phyloP scores from a whole-genome alignment of 2,797 vertebrate genomes.

The Enteromius afrohamiltoni region DNA sequence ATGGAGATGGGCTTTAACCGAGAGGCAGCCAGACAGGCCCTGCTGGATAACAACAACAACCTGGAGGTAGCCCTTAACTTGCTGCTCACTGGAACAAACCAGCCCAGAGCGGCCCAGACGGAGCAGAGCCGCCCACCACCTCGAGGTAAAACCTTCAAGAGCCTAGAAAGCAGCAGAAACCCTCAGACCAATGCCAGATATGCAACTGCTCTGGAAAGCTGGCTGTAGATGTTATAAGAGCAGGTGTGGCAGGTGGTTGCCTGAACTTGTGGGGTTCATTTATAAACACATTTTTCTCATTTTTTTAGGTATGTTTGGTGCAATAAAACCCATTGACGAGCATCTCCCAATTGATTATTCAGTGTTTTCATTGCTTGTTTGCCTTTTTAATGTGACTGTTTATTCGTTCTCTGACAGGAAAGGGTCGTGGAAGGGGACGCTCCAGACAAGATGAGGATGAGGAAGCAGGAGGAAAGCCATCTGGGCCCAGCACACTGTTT shows the following conservation, averaged over 20 bases:
- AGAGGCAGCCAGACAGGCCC: constrained; percentile 90
- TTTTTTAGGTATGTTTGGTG: background rate
- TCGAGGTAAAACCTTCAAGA: constrained; percentile 81
- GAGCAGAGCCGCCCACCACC: constrained; percentile 77
- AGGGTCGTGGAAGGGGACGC: constrained; percentile 87
- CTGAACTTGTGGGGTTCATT: background rate
- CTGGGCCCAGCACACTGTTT: constrained; percentile 96
- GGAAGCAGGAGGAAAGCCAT: constrained; percentile 88
- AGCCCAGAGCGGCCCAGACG: constrained; percentile 74
- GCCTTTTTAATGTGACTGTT: background rate
- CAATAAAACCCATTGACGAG: background rate
- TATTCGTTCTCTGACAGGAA: constrained; percentile 72
- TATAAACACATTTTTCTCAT: background rate
- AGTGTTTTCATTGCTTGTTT: background rate
- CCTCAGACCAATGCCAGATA: background rate
- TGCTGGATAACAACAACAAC: constrained; percentile 96
- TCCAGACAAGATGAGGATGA: constrained; percentile 91
- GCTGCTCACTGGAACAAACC: constrained; percentile 85
- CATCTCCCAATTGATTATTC: background rate
- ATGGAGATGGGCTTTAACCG: constrained; percentile 99
- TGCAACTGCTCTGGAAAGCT: background rate
- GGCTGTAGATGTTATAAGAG: background rate
- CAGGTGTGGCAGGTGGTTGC: background rate
- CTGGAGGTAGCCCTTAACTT: constrained; percentile 94
- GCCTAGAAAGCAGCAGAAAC: background rate